Conservation (phyloP, 1,140 invertebrate genomes). For the Trichoplusia ni region DNA sequence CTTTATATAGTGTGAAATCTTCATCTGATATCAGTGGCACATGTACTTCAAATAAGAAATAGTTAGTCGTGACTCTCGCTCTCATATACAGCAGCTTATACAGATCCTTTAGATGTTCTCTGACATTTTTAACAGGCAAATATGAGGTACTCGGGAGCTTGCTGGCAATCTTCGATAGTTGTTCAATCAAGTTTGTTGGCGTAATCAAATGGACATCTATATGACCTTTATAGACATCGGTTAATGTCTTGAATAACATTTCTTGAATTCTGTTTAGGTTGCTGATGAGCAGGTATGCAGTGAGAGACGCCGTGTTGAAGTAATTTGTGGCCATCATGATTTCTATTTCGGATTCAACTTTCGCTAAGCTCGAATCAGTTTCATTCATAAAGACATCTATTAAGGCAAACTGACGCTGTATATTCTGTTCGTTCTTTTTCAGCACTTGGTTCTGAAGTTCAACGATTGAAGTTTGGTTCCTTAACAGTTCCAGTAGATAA, state of each 20-base stretch:
- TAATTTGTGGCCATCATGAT: neutral
- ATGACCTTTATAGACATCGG: neutral
- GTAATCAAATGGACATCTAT: neutral
- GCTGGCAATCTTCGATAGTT: neutral
- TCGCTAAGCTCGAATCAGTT: neutral
- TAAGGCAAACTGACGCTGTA: neutral
- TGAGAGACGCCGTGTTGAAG: neutral
- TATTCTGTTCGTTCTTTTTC: slow-evolving; percentile 9
- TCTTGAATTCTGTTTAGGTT: neutral
- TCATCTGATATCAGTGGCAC: slow-evolving; percentile 1
- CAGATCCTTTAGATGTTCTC: neutral
- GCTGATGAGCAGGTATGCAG: neutral
- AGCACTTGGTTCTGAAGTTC: slow-evolving; percentile 1
- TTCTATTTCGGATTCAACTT: neutral
- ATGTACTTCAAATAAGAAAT: slow-evolving; percentile 3
- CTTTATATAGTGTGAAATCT: neutral
- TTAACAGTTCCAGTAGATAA: slow-evolving; percentile 25
- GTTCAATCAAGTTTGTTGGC: neutral
- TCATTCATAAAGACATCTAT: neutral
- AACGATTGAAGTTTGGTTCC: slow-evolving; percentile 38
- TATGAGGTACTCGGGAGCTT: slow-evolving; percentile 1
- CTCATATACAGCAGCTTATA: slow-evolving; percentile 11
- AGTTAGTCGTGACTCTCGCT: neutral
- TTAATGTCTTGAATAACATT: neutral
- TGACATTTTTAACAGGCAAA: neutral